These are phyloP conservation scores for Lerista edwardsae DNA, from an alignment of 2,797 vertebrate species.

Conservation along the genomic window DNA sequence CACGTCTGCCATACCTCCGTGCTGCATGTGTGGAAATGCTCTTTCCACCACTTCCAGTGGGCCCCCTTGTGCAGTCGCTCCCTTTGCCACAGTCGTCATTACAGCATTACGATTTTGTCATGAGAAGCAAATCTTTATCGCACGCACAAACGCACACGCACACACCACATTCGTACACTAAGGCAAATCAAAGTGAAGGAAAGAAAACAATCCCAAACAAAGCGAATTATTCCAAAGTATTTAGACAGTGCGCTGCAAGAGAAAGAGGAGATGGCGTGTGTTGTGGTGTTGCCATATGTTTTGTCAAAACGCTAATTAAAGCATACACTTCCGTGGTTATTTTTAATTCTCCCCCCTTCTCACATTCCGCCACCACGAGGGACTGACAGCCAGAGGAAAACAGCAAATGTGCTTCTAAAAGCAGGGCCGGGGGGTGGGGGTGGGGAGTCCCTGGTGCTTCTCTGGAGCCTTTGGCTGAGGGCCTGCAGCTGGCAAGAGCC, in stretches of 20 bases:
- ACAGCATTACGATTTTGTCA: slow-evolving; percentile 25
- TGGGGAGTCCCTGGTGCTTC: accelerated
- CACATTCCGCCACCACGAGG: not conserved
- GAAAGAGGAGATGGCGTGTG: slow-evolving; percentile 2
- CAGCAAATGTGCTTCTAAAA: not conserved
- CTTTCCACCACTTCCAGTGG: not conserved
- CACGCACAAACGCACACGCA: slow-evolving; percentile 25
- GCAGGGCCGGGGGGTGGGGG: not conserved
- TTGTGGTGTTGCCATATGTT: not conserved
- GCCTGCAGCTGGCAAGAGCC: not conserved
- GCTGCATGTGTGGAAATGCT: slow-evolving; percentile 14
- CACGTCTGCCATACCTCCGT: not conserved
- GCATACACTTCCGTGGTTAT: not conserved
- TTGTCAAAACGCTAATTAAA: slow-evolving; percentile 2
- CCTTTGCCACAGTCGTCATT: slow-evolving; percentile 12
- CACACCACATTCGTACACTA: slow-evolving; percentile 17
- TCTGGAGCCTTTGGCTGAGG: not conserved
- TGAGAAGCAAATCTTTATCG: slow-evolving; percentile 20
- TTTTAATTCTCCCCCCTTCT: slow-evolving; percentile 13
- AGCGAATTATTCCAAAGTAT: not conserved
- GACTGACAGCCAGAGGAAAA: slow-evolving; percentile 9
- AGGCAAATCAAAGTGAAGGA: slow-evolving; percentile 15
- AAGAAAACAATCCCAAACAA: not conserved
- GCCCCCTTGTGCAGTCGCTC: slow-evolving; percentile 1
- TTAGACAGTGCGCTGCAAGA: not conserved